Conservation (phyloP, 2,888 invertebrate genomes). For the Hirtodrosophila duncani region DNA sequence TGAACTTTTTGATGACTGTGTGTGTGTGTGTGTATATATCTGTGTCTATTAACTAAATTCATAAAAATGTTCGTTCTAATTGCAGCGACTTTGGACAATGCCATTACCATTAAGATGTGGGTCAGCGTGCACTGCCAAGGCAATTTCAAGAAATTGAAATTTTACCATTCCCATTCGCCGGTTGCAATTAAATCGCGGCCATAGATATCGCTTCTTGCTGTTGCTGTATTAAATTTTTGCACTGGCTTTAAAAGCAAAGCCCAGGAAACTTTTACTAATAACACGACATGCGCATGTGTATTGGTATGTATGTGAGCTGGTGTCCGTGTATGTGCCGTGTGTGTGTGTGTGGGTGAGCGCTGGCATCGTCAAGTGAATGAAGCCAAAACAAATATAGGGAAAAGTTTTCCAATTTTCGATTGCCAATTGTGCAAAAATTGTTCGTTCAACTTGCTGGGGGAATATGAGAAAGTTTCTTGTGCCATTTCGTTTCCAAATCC, state of each 20-base stretch:
- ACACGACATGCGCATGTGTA: conserved; percentile 31
- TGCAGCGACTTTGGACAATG: conserved; percentile 33
- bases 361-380: conserved; percentile 62
- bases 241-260: conserved; percentile 44
- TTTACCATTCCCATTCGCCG: no score
- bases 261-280: conserved; percentile 61
- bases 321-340: conserved; percentile 11
- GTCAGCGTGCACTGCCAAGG: no score
- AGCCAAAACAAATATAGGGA: conserved; percentile 70
- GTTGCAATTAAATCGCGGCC: no score
- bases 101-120: no score
- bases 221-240: conserved; percentile 33
- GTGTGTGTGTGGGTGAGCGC: conserved; percentile 17
- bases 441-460: conserved; percentile 58
- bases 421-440: conserved; percentile 67
- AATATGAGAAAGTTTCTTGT: conserved; percentile 60
- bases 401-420: conserved; percentile 71
- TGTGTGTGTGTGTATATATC: no score
- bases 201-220: conserved; percentile 46
- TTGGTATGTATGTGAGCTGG: conserved; percentile 4
- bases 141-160: no score
- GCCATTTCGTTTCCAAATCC: no score
- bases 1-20: no score
- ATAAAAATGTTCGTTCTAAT: conserved; percentile 11
- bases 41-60: no score